Evolutionary conservation across 1,140 invertebrate genomes (phyloP).

Genomic region (Theocolax elegans): DNA sequence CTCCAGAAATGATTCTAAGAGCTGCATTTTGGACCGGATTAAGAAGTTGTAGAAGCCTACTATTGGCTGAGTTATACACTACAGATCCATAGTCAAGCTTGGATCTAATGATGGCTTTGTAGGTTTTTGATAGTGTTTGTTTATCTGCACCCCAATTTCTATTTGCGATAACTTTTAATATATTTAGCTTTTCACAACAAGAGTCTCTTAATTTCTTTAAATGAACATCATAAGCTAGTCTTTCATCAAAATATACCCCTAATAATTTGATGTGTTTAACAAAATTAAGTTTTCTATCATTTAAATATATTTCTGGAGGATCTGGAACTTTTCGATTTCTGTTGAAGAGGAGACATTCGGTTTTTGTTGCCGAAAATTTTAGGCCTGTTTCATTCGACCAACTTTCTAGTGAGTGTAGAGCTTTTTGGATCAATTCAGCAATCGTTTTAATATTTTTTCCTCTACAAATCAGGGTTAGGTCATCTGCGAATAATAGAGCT

Average conservation of each 20-base stretch:
- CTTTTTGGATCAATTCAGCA: conserved; percentile 18
- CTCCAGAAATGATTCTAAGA: too few relatives aligned
- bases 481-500: conserved; percentile 38
- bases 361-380: conserved; percentile 42
- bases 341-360: conserved; percentile 36
- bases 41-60: too few relatives aligned
- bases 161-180: conserved; percentile 4
- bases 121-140: not conserved
- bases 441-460: conserved; percentile 19
- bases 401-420: conserved; percentile 11
- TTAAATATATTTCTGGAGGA: not conserved
- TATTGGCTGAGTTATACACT: too few relatives aligned
- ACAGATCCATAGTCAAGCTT: not conserved
- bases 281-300: conserved; percentile 14
- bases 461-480: conserved; percentile 18
- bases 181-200: not conserved
- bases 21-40: too few relatives aligned
- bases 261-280: conserved; percentile 41
- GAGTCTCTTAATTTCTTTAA: conserved; percentile 21
- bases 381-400: conserved; percentile 34
- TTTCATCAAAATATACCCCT: conserved; percentile 39
- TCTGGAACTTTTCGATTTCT: not conserved
- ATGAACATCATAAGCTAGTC: conserved; percentile 35
- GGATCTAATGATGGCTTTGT: not conserved
- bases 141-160: conserved; percentile 34